A percentile compares a stretch with the other conserved stretches of the same genome.
These are phyloP conservation scores for Andrena praecox DNA, from an alignment of 2,888 invertebrate genomes.

Conservation along the genomic window DNA sequence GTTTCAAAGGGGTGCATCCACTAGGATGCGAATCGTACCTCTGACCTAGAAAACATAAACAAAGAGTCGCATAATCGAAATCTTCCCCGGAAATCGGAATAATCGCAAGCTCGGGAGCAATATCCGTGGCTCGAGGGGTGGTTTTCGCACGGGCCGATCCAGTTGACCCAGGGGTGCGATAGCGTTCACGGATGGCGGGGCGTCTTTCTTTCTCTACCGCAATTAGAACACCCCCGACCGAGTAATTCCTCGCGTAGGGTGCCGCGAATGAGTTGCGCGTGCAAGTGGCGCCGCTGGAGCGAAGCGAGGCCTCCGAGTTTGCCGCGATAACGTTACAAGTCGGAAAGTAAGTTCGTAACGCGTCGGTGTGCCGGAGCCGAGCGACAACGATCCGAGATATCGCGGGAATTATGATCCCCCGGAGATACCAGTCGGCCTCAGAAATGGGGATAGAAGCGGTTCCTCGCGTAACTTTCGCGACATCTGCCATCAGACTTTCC, in stretches of 20 bases:
- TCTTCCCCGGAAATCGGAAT: neutral
- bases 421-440: conserved; percentile 69
- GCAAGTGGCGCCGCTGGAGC: conserved; percentile 18
- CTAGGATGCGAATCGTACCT: too few species aligned
- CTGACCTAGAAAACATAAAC: too few species aligned
- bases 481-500: conserved; percentile 71
- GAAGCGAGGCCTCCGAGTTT: conserved; percentile 33
- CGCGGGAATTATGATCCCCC: conserved; percentile 72
- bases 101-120: neutral
- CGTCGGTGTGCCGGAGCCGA: conserved; percentile 46
- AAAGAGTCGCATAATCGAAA: too few species aligned
- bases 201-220: conserved; percentile 42
- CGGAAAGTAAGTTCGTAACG: conserved; percentile 69
- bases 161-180: conserved; percentile 8
- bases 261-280: conserved; percentile 37
- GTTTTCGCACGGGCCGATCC: neutral
- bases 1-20: too few species aligned
- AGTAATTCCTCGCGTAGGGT: conserved; percentile 37
- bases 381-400: conserved; percentile 72
- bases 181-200: conserved; percentile 15
- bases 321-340: conserved; percentile 69
- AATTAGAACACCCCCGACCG: conserved; percentile 43
- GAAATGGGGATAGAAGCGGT: conserved; percentile 64
- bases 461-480: conserved; percentile 66
- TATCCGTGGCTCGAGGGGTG: too few species aligned